Conservation (phyloP, 2,113 vertebrate species). For the Gallinago media region DNA sequence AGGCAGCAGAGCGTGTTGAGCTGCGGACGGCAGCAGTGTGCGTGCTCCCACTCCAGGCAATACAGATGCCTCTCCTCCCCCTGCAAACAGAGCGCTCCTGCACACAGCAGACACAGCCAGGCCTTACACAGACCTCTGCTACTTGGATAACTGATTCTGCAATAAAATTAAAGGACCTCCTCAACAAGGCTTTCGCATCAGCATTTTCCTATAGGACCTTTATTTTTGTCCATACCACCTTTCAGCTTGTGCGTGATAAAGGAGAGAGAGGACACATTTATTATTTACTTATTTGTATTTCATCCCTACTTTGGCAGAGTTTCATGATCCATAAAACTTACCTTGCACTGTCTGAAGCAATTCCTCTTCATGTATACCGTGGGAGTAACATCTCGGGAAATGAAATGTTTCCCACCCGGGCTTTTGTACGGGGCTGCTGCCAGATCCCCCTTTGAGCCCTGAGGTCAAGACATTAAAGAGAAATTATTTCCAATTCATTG, state of each 20-base stretch:
- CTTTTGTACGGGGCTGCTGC: neutral
- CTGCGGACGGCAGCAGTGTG: neutral
- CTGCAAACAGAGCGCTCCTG: neutral
- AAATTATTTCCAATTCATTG: constrained; percentile 18
- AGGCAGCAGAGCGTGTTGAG: neutral
- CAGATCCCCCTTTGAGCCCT: neutral
- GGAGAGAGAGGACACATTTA: neutral
- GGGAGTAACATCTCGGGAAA: neutral
- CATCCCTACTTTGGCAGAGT: neutral
- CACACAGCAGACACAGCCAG: neutral
- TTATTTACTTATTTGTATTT: neutral
- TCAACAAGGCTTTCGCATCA: neutral
- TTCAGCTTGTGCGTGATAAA: neutral
- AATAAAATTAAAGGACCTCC: neutral
- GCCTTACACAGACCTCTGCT: neutral
- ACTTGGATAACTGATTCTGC: neutral
- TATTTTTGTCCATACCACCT: neutral
- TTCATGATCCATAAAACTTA: neutral
- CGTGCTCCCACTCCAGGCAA: neutral
- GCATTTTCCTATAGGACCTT: neutral
- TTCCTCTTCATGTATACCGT: neutral
- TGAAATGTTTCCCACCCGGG: neutral
- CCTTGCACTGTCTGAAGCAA: neutral
- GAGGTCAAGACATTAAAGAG: neutral
- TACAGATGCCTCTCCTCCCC: neutral